phyloP scores from a whole-genome alignment of 2,888 invertebrate genomes.

The Panopea generosa region DNA sequence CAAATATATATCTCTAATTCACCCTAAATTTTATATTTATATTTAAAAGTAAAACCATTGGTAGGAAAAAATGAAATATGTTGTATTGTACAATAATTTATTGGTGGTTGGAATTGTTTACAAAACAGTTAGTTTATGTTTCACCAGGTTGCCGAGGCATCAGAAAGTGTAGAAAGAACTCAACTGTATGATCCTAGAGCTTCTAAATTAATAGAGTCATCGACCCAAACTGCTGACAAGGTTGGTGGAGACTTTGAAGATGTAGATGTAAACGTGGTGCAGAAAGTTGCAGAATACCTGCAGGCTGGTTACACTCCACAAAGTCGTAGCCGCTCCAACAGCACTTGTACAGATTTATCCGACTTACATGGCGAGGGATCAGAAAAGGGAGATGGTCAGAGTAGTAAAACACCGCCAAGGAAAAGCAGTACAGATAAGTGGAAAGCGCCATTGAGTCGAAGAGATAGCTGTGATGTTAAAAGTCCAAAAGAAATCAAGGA shows the following conservation, averaged over 20 bases:
- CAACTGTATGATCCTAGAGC: no score
- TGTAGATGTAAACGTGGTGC: slow-evolving; percentile 36
- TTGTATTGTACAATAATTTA: no score
- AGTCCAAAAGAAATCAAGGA: slow-evolving; percentile 50
- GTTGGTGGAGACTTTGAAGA: background rate
- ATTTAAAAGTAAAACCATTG: no score
- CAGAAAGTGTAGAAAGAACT: no score
- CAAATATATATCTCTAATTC: no score
- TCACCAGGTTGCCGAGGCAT: no score
- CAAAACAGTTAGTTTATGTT: no score
- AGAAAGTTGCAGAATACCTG: slow-evolving; percentile 47
- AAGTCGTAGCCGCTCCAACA: slow-evolving; percentile 41
- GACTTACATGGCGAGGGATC: slow-evolving; percentile 30
- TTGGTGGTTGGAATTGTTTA: no score
- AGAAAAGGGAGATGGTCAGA: slow-evolving; percentile 31
- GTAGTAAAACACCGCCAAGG: slow-evolving; percentile 7
- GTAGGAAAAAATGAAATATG: no score
- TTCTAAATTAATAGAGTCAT: slow-evolving; percentile 10
- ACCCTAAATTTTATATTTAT: no score
- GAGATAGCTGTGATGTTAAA: slow-evolving; percentile 27
- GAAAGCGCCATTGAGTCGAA: slow-evolving; percentile 10
- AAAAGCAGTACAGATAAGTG: slow-evolving; percentile 6
- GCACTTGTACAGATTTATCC: slow-evolving; percentile 43
- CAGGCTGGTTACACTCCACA: slow-evolving; percentile 27
- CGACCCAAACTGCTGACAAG: slow-evolving; percentile 33